A percentile compares a stretch with the other conserved stretches of the same genome.
These are phyloP conservation scores for Aporrectodea caliginosa DNA, from an alignment of 1,140 invertebrate species.

Conservation along the genomic window DNA sequence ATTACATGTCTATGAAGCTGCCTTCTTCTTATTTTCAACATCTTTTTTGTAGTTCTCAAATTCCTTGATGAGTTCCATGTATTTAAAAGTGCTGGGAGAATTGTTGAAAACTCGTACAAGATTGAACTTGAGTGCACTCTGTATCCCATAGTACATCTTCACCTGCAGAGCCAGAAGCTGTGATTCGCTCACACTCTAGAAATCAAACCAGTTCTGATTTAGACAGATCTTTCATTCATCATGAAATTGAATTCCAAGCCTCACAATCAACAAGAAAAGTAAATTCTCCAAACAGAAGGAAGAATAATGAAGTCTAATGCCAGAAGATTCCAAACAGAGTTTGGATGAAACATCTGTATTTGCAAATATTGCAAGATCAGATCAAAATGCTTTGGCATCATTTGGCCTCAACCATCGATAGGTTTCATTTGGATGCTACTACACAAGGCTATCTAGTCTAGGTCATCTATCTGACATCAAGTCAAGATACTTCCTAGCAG, in stretches of 20 bases:
- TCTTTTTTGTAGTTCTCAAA: conserved; percentile 60
- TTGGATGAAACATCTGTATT: no score
- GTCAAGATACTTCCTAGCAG: no score
- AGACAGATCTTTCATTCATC: background rate
- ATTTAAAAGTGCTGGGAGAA: conserved; percentile 71
- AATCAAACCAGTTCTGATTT: background rate
- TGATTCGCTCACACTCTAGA: conserved; percentile 68
- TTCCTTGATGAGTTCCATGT: conserved; percentile 76
- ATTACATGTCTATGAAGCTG: background rate
- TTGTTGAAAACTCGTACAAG: conserved; percentile 70
- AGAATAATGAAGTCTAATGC: no score
- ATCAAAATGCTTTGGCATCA: no score
- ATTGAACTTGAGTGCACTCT: conserved; percentile 63
- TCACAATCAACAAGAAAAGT: background rate
- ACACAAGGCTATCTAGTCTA: no score
- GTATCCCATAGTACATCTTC: conserved; percentile 75
- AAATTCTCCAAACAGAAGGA: no score
- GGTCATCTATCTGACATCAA: no score
- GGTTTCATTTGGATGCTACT: no score
- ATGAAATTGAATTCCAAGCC: background rate
- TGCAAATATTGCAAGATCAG: no score
- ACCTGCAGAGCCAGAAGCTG: conserved; percentile 80
- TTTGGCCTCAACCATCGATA: no score
- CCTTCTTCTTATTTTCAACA: conserved; percentile 35
- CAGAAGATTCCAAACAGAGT: no score